Evolutionary conservation across 2,888 invertebrate species (phyloP).

Genomic region (Acronicta leporina): DNA sequence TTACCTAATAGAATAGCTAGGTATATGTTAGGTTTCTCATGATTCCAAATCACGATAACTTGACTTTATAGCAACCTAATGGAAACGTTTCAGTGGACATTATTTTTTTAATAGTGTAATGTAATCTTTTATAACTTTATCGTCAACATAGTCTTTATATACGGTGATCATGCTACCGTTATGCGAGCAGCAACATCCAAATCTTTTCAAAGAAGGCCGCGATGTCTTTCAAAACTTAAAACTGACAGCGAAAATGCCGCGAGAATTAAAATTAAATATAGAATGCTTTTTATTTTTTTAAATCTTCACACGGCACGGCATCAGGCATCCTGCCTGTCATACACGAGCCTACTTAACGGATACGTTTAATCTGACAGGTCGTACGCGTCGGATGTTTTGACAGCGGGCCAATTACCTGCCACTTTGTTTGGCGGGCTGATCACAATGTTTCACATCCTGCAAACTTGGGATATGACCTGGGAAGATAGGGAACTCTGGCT

Average conservation of each 20-base stretch:
- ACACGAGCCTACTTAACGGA: conserved; percentile 77
- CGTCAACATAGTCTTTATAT: too few relatives aligned
- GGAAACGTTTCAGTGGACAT: too few relatives aligned
- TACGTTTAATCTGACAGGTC: conserved; percentile 81
- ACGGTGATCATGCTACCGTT: too few relatives aligned
- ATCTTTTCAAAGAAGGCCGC: background rate
- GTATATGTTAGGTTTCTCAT: too few relatives aligned
- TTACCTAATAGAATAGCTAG: too few relatives aligned
- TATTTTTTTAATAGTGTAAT: too few relatives aligned
- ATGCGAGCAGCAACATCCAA: background rate
- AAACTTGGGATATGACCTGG: conserved; percentile 41
- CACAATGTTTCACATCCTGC: conserved; percentile 78
- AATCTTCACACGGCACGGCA: conserved; percentile 55
- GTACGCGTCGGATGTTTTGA: conserved; percentile 84
- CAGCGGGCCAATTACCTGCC: conserved; percentile 84
- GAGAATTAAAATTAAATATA: conserved; percentile 44
- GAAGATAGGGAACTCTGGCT: conserved; percentile 12
- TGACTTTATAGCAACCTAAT: too few relatives aligned
- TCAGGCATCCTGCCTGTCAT: conserved; percentile 62
- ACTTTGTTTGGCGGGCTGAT: conserved; percentile 73
- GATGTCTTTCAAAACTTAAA: conserved; percentile 13
- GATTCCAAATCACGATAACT: too few relatives aligned
- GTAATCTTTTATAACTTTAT: too few relatives aligned
- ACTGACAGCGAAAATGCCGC: conserved; percentile 20
- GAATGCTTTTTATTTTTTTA: conserved; percentile 58